A percentile compares a stretch with the other conserved stretches of the same genome.
Conservation (phyloP, 2,888 invertebrate species). For the Drosophila tripunctata region DNA sequence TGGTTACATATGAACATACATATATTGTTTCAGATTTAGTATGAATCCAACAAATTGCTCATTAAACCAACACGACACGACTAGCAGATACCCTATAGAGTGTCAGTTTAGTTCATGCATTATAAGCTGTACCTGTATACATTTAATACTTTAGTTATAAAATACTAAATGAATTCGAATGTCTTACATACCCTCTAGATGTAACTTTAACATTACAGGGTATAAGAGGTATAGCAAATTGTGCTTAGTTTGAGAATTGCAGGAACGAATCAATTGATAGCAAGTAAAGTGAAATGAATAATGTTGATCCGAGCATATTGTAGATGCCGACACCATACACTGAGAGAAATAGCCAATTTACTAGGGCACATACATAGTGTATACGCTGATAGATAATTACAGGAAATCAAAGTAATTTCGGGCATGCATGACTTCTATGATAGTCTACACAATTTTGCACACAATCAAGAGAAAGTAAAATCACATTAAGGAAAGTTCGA, state of each 20-base stretch:
- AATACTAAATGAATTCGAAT: too few relatives aligned
- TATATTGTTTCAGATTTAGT: too few relatives aligned
- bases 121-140: too few relatives aligned
- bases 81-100: neutral
- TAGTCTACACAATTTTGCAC: constrained; percentile 5
- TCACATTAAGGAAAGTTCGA: constrained; percentile 3
- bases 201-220: neutral
- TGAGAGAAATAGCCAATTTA: neutral
- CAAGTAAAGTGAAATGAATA: constrained; percentile 7
- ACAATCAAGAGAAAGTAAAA: constrained; percentile 6
- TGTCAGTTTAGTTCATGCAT: too few relatives aligned
- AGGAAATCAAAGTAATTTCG: constrained; percentile 3
- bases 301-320: neutral
- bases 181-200: neutral
- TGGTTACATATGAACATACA: too few relatives aligned
- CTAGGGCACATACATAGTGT: neutral
- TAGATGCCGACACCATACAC: neutral
- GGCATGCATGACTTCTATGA: constrained; percentile 13
- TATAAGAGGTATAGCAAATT: neutral
- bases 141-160: too few relatives aligned
- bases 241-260: constrained; percentile 4
- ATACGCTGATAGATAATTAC: neutral
- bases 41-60: neutral
- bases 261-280: constrained; percentile 16
- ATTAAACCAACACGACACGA: too few relatives aligned